Percentiles rank a stretch among this genome's conserved stretches.
Conservation (phyloP, 2,113 vertebrate species). For the Gadus chalcogrammus region DNA sequence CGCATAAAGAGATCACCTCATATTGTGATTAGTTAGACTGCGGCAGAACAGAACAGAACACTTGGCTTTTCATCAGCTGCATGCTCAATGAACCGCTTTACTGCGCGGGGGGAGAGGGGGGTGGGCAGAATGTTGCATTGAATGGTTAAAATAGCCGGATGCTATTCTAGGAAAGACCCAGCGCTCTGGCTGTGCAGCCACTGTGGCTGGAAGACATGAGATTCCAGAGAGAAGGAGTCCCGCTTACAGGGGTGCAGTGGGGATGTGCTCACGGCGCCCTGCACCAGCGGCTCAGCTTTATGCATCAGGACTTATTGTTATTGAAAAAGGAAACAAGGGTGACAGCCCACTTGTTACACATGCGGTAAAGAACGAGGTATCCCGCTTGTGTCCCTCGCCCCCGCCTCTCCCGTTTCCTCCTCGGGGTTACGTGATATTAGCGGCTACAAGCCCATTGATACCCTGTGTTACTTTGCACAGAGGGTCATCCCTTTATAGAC, state of each 20-base stretch:
- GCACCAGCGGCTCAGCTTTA: too few species aligned
- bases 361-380: too few species aligned
- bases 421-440: too few species aligned
- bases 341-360: too few species aligned
- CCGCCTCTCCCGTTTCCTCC: too few species aligned
- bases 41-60: conserved; percentile 11
- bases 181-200: conserved; percentile 51
- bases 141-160: conserved; percentile 58
- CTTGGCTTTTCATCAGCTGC: conserved; percentile 29
- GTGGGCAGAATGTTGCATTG: conserved; percentile 32
- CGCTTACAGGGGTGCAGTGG: conserved; percentile 46
- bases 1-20: conserved; percentile 37
- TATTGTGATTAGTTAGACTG: conserved; percentile 50
- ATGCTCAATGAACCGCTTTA: conserved; percentile 48
- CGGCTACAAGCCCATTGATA: too few species aligned
- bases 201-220: conserved; percentile 35
- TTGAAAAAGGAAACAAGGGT: too few species aligned
- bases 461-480: too few species aligned
- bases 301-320: too few species aligned
- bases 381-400: too few species aligned
- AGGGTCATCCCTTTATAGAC: too few species aligned
- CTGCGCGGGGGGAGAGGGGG: conserved; percentile 15
- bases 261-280: conserved; percentile 20
- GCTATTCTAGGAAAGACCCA: conserved; percentile 56
- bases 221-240: conserved; percentile 34